Base-by-base conservation (phyloP, 2,888 invertebrate species). In the Blastobasis lacticolella region DNA sequence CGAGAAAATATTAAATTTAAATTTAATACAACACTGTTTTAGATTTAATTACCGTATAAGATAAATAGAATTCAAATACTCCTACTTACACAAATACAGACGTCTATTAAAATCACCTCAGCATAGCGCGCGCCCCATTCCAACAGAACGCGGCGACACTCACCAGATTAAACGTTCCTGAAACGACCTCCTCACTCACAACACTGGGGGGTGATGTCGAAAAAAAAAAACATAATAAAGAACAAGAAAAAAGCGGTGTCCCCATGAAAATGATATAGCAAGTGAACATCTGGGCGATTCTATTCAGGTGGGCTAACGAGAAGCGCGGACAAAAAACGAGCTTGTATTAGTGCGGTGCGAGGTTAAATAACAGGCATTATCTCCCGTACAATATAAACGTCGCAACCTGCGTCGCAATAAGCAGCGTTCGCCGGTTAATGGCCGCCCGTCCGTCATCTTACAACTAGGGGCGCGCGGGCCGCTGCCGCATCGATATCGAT, bases 281-380 rank as follows among this genome's bases (percentile, higher is more conserved):
- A 51, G 57, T 57, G 60, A 58, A 63, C 59, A 59, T 58, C 48
- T 52, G 49, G 23, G 56, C 49, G 56, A 57, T 59, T 63, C 61
- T 57, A 59, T 61, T 59, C 58, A 61, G 23, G 23, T 23, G 23
- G 23, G 9, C 42, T 42, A 49, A 48, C 63, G 56, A 50, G 57
- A 58, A 54, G 57, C 52, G 54, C 57, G 54, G 61, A 9, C 41
- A 42, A 42, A 23, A 42, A 42, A 42, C 71, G 63, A 60, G 65
- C 69, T 64, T 77, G 75, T 79, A 81, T 82, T 81, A 78, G 80
- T 73, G 66, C 61, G 63, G 68, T 66, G 70, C 66, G 57, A 67
- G 69, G 71, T 68, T 79, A 81, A 82, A 81, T 81, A 79, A 75
- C 75, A 57, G 70, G 71, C 71, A 78, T 81, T 82, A 82, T 81